Evolutionary conservation across 2,113 vertebrate genomes (phyloP), one percentile per base, ranked within the genome.

Genomic region (Hiodon alosoides): DNA sequence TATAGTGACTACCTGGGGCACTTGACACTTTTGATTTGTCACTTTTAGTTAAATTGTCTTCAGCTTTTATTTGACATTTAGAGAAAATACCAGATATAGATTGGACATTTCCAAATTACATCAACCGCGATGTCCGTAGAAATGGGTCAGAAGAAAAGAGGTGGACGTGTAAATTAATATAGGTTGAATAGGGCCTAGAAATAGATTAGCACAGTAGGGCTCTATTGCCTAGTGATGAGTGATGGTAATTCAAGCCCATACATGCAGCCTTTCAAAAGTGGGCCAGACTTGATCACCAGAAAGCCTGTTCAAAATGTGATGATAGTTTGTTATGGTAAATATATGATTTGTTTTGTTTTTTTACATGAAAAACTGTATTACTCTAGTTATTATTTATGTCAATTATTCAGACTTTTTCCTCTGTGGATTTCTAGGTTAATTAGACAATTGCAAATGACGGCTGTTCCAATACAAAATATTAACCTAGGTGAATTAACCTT

Each of bases 161-260:
- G 57, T 71, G 46, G 53, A 31, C 52, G 71, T 69, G 69, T 72
- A 69, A 81, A 74, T 70, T 69, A 74, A 71, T 75, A 48, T 75
- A 71, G 60, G 50, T 61, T 72, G 65, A 78, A 74, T 46, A 55
- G 52, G 2, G 17, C 53, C 67, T 76, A 59, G 78, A 77, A 71
- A 77, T 77, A 71, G 79, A 7, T 31, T 11, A 52, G 64, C 16
- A 64, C 70, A 16, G 72, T 16, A 51, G 46, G 4, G 50, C 71
- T 60, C 59, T 53, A 62, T 79, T 83, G 70, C 72, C 62, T 74
- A 72, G 78, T 5, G 55, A 78, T 81, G 68, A 70, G 48, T 10
- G 50, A 47, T 67, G 75, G 77, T 73, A 81, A 76, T 66, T 76
- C 57, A 70, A 81, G 74, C 77, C 51, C 55, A 47, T 71, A 48